Evolutionary conservation across 2,888 invertebrate genomes (phyloP), one percentile per base, ranked within the genome.

Genomic region (Balanococcus diminutus): DNA sequence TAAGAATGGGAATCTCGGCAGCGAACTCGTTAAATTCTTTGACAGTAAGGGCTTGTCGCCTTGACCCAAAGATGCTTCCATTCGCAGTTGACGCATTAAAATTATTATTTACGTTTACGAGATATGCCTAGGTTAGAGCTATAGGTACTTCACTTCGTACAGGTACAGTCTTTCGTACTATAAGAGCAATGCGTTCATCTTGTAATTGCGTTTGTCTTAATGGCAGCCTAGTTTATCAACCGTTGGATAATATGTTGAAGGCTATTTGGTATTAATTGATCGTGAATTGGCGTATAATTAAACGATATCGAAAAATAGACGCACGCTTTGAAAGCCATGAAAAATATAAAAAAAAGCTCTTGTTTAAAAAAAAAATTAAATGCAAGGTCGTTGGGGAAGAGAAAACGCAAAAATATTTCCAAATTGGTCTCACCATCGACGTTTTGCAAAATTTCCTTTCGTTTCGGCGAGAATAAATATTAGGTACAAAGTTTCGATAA

Each of bases 31-130:
- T 67, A 28, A 67, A 67, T 67, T 67, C 61, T 67, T 28, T n/a
- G 61, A 67, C 61, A 67, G 25, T 25, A 67, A 25, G 61, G 28
- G 61, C 61, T 67, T 67, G 28, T 67, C 28, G 28, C 61, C 61
- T 67, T 67, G 61, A 67, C 61, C 61, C 61, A 67, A 67, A 67
- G 61, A 67, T 67, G 61, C 61, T 67, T 67, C 61, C 25, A 67
- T 67, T 67, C 61, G 61, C 61, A n/a, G 61, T 67, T 67, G 61
- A 67, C 61, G 61, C 61, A 67, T 67, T 67, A 67, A 67, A 28
- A 67, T 67, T 67, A 67, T 67, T 67, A 67, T 51, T 67, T 67
- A 67, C 61, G 25, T 25, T 19, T 51, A 51, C 56, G 56, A 56
- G 56, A 19, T 56, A 19, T 46, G 56, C 11, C 1, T 42, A 42